These are phyloP conservation scores for Caenorhabditis virilis DNA, from an alignment of 2,888 invertebrate genomes.

Conservation along the genomic window DNA sequence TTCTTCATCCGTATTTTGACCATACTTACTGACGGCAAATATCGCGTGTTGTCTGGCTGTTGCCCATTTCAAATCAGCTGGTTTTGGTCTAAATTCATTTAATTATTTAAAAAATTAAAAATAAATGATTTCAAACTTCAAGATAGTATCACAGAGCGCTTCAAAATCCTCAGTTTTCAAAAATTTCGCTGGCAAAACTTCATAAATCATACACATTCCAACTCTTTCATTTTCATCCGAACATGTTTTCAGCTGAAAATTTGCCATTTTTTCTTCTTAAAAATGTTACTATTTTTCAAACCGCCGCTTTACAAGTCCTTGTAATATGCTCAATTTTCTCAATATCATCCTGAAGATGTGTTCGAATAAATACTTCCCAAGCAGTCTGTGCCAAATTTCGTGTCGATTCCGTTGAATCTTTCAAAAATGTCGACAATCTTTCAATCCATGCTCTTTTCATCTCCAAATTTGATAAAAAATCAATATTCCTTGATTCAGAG, in stretches of 20 bases:
- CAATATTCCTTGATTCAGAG: slow-evolving; percentile 13
- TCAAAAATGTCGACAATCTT: slow-evolving; percentile 9
- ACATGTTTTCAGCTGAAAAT: slow-evolving; percentile 16
- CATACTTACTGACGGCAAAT: slow-evolving; percentile 10
- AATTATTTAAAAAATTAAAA: background rate
- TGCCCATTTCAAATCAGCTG: slow-evolving; percentile 26
- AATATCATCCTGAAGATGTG: slow-evolving; percentile 8
- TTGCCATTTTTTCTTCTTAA: background rate
- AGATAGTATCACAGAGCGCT: slow-evolving; percentile 13
- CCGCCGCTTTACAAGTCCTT: background rate
- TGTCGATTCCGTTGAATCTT: slow-evolving; percentile 13
- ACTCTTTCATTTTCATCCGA: slow-evolving; percentile 26
- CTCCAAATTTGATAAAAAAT: background rate
- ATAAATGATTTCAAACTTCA: slow-evolving; percentile 7
- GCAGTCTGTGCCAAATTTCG: slow-evolving; percentile 9
- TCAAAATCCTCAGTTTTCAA: slow-evolving; percentile 17
- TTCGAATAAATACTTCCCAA: slow-evolving; percentile 1
- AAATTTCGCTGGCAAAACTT: slow-evolving; percentile 9
- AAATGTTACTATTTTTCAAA: background rate
- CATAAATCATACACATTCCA: slow-evolving; percentile 29
- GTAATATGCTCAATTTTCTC: slow-evolving; percentile 5
- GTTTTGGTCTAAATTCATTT: slow-evolving; percentile 14
- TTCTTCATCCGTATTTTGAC: slow-evolving; percentile 3
- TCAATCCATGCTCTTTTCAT: slow-evolving; percentile 14
- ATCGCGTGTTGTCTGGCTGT: slow-evolving; percentile 22